A percentile compares a stretch with the other conserved stretches of the same genome.
Conservation (phyloP, 2,113 vertebrate species). For the Sprattus sprattus region DNA sequence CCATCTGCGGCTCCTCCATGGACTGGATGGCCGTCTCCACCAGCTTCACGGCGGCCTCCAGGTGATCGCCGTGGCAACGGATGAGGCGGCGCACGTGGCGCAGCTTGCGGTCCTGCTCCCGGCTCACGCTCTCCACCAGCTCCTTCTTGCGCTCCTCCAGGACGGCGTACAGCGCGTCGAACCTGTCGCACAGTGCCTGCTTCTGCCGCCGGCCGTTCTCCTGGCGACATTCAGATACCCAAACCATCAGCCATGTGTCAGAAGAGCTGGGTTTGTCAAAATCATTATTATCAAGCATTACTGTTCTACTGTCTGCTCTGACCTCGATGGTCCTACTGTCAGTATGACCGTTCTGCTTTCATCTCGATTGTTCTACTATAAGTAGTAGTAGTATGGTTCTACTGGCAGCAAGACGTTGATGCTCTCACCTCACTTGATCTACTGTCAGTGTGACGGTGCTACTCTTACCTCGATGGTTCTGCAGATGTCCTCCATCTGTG, state of each 20-base stretch:
- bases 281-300: background rate
- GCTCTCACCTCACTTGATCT: background rate
- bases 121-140: constrained; percentile 75
- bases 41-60: constrained; percentile 81
- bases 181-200: constrained; percentile 75
- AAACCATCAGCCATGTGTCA: background rate
- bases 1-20: constrained; percentile 86
- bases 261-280: too few species aligned
- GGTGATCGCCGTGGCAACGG: constrained; percentile 77
- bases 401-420: too few species aligned
- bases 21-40: constrained; percentile 81
- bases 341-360: background rate
- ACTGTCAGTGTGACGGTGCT: background rate
- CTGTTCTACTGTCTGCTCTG: background rate
- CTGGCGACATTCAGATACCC: constrained; percentile 56
- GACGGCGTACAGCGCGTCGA: constrained; percentile 73
- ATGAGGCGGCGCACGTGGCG: constrained; percentile 76
- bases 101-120: constrained; percentile 81
- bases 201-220: constrained; percentile 79
- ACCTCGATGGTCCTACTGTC: background rate
- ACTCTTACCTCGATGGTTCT: constrained; percentile 77
- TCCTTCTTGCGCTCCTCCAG: constrained; percentile 88
- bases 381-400: too few species aligned
- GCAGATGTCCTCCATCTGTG: constrained; percentile 86
- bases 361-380: too few species aligned